Evolutionary conservation across 2,888 invertebrate species (phyloP), one percentile per base, ranked within the genome.

Genomic region (Drosophila percnosoma): DNA sequence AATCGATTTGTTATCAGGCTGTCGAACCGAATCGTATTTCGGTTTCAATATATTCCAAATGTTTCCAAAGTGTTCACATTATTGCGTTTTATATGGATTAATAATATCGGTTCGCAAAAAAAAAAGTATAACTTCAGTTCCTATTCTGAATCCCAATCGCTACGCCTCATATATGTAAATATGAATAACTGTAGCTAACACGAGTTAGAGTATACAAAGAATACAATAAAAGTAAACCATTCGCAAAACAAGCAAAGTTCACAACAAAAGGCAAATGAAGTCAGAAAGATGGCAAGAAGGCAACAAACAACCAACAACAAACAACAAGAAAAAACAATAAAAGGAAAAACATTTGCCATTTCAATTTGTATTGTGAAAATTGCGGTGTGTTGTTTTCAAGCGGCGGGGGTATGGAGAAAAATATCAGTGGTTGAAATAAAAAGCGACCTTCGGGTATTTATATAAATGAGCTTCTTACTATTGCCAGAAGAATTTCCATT

Each of bases 321-420:
- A 36, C 18, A 21, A 33, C 7, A 13, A 24, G 52, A 53, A 36
- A 27, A 27, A 18, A 6, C 6, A 51, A 48, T 15, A 27, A 15
- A 31, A 63, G 42, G 27, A 40, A 48, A 70, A 68, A 65, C 68
- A 68, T 75, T 75, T 66, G 49, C 65, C 70, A 64, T 75, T 85
- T 82, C 82, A 75, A 84, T 84, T 82, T 79, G 71, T 74, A 67
- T 78, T 67, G 66, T 66, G 58, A 66, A 68, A 65, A 49, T 40
- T 38, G 52, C 8, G 21, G 45, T 24, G 15, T 21, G 15, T 36
- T 13, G 13, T 36, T 15, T 21, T 33, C 49, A n/a, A 8, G 7
- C 1, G 6, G 31, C 6, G 3, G 15, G 13, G 4, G 21, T 1
- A 11, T 7, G 24, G 10, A 10, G 11, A 29, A 33, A 55, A 42